Percentiles rank a stretch among this genome's conserved stretches.
Evolutionary conservation across 2,113 vertebrate species (phyloP).

Genomic region (Benitochromis conjunctus): DNA sequence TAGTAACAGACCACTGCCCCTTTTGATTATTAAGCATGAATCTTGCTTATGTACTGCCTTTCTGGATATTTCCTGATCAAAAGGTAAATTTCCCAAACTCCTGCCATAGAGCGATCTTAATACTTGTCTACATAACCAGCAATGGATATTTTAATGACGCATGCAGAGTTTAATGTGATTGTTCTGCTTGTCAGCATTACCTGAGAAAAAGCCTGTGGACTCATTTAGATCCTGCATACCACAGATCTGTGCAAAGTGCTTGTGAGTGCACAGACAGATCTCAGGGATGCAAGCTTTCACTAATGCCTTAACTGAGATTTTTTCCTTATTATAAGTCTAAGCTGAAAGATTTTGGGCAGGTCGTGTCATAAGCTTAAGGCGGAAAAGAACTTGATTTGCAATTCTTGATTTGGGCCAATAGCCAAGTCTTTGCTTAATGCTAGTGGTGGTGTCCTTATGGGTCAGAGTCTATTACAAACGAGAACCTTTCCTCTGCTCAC

Average conservation of each 20-base stretch:
- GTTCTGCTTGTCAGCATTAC: slow-evolving; percentile 53
- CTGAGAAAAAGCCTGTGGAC: slow-evolving; percentile 7
- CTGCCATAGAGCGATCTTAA: not conserved
- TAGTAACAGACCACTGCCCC: not conserved
- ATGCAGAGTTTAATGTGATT: slow-evolving; percentile 55
- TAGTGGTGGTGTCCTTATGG: not conserved
- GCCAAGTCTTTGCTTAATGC: not conserved
- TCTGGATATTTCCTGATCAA: slow-evolving; percentile 34
- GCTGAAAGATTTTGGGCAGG: not conserved
- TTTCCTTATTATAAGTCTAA: not conserved
- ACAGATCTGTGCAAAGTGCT: not conserved
- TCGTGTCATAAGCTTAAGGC: not conserved
- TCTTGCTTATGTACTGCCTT: not conserved
- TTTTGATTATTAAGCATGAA: not conserved
- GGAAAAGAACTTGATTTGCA: not conserved
- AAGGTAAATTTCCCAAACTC: not conserved
- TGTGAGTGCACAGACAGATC: not conserved
- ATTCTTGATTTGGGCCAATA: not conserved
- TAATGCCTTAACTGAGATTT: not conserved
- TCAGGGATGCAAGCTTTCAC: not conserved
- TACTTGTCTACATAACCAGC: not conserved
- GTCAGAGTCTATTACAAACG: not conserved
- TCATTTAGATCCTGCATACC: slow-evolving; percentile 30
- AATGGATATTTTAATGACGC: slow-evolving; percentile 14
- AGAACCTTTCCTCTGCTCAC: not conserved